Conservation (phyloP, 1,140 invertebrate species). For the Drosophila ananassae region DNA sequence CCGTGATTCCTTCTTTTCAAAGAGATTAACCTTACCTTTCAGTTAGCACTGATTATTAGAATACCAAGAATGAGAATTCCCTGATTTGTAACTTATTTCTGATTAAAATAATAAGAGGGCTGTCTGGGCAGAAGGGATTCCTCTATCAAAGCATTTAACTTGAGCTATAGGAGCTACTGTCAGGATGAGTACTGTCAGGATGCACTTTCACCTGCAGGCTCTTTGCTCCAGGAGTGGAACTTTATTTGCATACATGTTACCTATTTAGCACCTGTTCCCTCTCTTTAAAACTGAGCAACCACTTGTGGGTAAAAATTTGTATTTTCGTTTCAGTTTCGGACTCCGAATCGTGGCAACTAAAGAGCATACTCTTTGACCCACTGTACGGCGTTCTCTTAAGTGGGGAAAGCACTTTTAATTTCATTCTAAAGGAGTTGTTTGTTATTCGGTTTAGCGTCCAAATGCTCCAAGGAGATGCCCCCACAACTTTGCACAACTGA, state of each 20-base stretch:
- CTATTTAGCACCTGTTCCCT: neutral
- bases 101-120: no score
- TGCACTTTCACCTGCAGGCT: neutral
- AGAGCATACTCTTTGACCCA: slow-evolving; percentile 31
- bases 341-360: slow-evolving; percentile 32
- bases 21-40: slow-evolving; percentile 48
- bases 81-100: neutral
- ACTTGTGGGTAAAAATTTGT: slow-evolving; percentile 61
- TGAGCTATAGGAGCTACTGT: neutral
- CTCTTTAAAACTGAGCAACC: slow-evolving; percentile 45
- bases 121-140: no score
- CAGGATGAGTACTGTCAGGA: slow-evolving; percentile 1
- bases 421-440: slow-evolving; percentile 28
- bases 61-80: slow-evolving; percentile 6
- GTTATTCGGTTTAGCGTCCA: slow-evolving; percentile 10
- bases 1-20: slow-evolving; percentile 38
- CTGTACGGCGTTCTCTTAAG: slow-evolving; percentile 23
- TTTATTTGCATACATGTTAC: neutral
- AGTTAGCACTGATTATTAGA: slow-evolving; percentile 6
- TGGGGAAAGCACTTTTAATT: slow-evolving; percentile 35
- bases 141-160: no score
- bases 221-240: no score
- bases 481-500: slow-evolving; percentile 9
- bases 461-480: slow-evolving; percentile 7
- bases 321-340: slow-evolving; percentile 47